Base-by-base conservation (phyloP, 1,140 invertebrate species). In the Calephelis virginiensis region DNA sequence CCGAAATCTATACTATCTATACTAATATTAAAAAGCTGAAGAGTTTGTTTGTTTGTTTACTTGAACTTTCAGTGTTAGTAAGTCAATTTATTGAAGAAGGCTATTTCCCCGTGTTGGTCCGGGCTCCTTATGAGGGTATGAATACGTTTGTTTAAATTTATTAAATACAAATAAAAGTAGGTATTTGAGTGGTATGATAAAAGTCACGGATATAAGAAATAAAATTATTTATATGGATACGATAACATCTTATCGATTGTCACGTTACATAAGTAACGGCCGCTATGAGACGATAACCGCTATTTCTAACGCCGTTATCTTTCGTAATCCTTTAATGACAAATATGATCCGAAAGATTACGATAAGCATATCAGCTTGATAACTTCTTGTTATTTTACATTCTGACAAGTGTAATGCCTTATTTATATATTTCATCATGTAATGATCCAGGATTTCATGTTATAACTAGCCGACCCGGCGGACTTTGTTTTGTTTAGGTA, bases 241-340 rank as follows among this genome's bases (percentile, higher is more conserved):
- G 45, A 65, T 50, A 65, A 64, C 9, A 70, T 64, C 66, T 49
- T 17, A 68, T 59, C 53, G 14, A 64, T 17, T 43, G 56, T 53
- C 49, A 28, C 63, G 64, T 71, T 74, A 71, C 63, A 66, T 74
- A 77, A 70, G 74, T 79, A 81, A 82, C 80, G 80, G 76, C 80
- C 78, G 80, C 75, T 79, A 81, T 48, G 63, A 63, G 56, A 48
- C 61, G 49, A 69, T 69, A 62, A 56, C 59, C 73, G 78, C 75
- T 77, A 77, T 64, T 40, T 67, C 61, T 78, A 76, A 68, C 73
- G 72, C 47, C 78, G 76, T 71, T 78, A 78, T 80, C 77, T 67
- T 47, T 46, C 67, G 72, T 72, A 72, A 74, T 69, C 67, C 75
- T 70, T 79, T 77, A 77, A 74, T 59, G 37, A 59, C 53, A 38